Evolutionary conservation across 2,888 invertebrate genomes (phyloP).

Genomic region (Syrista parreyssii): DNA sequence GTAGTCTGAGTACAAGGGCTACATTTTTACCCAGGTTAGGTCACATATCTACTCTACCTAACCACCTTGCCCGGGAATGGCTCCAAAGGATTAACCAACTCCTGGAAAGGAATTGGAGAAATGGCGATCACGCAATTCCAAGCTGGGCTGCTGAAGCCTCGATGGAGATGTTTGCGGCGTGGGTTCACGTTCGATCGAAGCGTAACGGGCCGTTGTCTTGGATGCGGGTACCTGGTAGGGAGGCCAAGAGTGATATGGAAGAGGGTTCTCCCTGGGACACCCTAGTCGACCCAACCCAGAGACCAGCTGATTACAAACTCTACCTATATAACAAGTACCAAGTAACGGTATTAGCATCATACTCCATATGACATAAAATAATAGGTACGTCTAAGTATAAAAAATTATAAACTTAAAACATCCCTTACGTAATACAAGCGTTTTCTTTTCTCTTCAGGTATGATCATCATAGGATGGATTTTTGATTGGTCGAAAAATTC

Average conservation of each 20-base stretch:
- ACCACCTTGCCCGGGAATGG: background rate
- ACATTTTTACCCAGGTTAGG: background rate
- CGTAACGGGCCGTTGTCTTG: conserved; percentile 64
- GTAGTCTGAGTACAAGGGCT: background rate
- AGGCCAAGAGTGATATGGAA: conserved; percentile 7
- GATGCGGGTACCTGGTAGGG: conserved; percentile 61
- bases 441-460: background rate
- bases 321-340: background rate
- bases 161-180: conserved; percentile 58
- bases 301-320: conserved; percentile 40
- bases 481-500: background rate
- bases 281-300: conserved; percentile 5
- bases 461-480: background rate
- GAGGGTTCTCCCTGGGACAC: conserved; percentile 13
- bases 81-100: background rate
- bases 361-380: background rate
- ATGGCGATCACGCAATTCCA: conserved; percentile 28
- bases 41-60: background rate
- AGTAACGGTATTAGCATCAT: background rate
- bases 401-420: background rate
- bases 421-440: background rate
- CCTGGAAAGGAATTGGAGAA: background rate
- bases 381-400: background rate
- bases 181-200: conserved; percentile 61
- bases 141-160: conserved; percentile 49